Base-by-base conservation (phyloP, 2,113 vertebrate species). In the Datnioides undecimradiatus region DNA sequence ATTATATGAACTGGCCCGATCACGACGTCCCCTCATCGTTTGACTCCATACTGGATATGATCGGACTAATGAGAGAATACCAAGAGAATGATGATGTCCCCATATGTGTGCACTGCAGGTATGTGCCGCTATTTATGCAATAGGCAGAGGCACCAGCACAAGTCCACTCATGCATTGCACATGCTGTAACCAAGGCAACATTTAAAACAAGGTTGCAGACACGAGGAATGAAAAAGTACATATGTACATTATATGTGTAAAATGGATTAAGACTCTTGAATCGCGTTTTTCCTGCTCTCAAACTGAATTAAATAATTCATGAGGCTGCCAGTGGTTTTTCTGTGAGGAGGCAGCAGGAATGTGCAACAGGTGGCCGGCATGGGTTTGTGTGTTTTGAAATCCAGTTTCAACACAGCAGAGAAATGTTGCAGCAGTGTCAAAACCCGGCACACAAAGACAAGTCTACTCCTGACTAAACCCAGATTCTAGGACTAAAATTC, bases 1-100 rank as follows among this genome's bases (percentile, higher is more conserved):
- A 99, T 94, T 99, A 99, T 59, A 96, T 98, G 59, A 99, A 99
- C 93, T 99, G 98, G 98, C 98, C 98, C 0, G 98, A 99, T 89
- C 98, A 99, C 2, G 98, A 99, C 65, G 98, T 99, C 59, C 98
- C 98, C 34, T 98, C 98, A 0, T 99, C 97, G 0, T 99, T 99
- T 83, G 98, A 99, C 94, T 99, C 98, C 79, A 99, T 99, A 88
- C 91, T 99, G 93, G 97, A 99, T 73, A 99, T 99, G 98, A 99
- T 99, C 73, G 96, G 94, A 65, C 95, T 98, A 71, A 98, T 99
- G 98, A 95, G 98, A 86, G 96, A 98, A 82, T 97, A 97, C 80
- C 98, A 99, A 84, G 96, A 97, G 67, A 95, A 97, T n/a, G 97
- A 98, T 54, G 96, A 98, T 27, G 96, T 98, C 66, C 98, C 98